Base-by-base conservation (phyloP, 2,888 invertebrate genomes). In the Xylota sylvarum region DNA sequence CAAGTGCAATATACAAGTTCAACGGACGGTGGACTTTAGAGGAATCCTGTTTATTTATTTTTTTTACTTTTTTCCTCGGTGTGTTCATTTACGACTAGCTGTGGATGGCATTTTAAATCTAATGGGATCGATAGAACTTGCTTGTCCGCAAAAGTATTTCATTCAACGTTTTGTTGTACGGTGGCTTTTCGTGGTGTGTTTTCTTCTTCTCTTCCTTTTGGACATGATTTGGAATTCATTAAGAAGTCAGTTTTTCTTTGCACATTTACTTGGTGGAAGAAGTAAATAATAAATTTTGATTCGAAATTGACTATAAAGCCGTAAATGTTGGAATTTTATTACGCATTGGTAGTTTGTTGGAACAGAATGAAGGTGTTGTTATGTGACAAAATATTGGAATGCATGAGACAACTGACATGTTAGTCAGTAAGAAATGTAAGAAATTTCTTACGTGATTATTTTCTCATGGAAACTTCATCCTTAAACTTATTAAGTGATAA, bases 1-100 rank as follows among this genome's bases (percentile, higher is more conserved):
- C 43, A n/a, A 55, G 69, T 35, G 46, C 78, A 70, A 23, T 46
- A 14, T 79, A 72, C 55, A 72, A 79, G 79, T 72, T 72, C 79
- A 79, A 79, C 37, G 79, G 72, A 72, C 64, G 79, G 27, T 72
- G 32, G 56, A 48, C 64, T 72, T 79, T 48, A 55, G 30, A 17
- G 37, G 64, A 72, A 79, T 79, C 79, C 72, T 79, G 79, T 79
- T 79, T 72, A 43, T 46, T 17, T n/a, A n/a, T 14, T 10, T 55
- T 69, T 48, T 35, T 9, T 55, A n/a, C 17, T n/a, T 35, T 48
- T 58, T 72, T 14, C 14, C 48, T 4, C 12, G 37, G 58, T 43
- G 9, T 43, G 9, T 64, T 64, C 64, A 64, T 74, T 52, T 43
- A 62, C 60, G 35, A 60, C 27, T 30, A 52, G 43, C 60, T 40